Percentiles rank a stretch among this genome's conserved stretches.
Evolutionary conservation across 2,888 invertebrate species (phyloP).

Genomic region (Odontocerum albicorne): DNA sequence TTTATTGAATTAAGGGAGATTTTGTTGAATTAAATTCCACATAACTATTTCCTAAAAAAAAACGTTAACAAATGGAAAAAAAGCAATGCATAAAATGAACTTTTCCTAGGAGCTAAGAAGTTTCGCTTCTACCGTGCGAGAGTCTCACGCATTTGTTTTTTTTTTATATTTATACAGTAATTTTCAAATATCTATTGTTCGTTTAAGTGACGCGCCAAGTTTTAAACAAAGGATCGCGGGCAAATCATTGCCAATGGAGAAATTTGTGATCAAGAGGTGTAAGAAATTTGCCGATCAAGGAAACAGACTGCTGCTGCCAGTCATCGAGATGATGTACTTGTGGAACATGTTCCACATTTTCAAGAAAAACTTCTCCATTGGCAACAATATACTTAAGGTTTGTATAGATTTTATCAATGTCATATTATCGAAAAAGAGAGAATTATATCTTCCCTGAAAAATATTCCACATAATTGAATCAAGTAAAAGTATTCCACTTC

Average conservation of each 20-base stretch:
- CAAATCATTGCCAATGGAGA: constrained; percentile 96
- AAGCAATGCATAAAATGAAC: too few relatives aligned
- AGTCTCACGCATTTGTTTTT: too few relatives aligned
- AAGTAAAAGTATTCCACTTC: too few relatives aligned
- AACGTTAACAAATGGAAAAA: too few relatives aligned
- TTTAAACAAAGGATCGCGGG: constrained; percentile 91
- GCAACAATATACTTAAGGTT: constrained; percentile 64
- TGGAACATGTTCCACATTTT: constrained; percentile 92
- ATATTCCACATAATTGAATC: too few relatives aligned
- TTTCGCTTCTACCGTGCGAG: too few relatives aligned
- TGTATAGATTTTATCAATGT: constrained; percentile 41
- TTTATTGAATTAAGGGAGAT: too few relatives aligned
- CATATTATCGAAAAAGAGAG: neutral
- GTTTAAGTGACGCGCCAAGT: constrained; percentile 78
- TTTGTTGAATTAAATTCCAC: too few relatives aligned
- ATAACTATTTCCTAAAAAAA: too few relatives aligned
- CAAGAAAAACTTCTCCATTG: constrained; percentile 66
- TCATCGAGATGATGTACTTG: constrained; percentile 84
- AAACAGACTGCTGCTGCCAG: constrained; percentile 74
- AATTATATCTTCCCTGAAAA: neutral
- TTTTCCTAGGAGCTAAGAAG: too few relatives aligned
- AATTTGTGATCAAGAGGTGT: constrained; percentile 88
- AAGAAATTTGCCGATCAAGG: constrained; percentile 77
- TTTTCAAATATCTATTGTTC: too few relatives aligned
- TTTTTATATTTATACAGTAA: too few relatives aligned